Evolutionary conservation across 2,888 invertebrate species (phyloP).

Genomic region (Andricus quercusramuli): DNA sequence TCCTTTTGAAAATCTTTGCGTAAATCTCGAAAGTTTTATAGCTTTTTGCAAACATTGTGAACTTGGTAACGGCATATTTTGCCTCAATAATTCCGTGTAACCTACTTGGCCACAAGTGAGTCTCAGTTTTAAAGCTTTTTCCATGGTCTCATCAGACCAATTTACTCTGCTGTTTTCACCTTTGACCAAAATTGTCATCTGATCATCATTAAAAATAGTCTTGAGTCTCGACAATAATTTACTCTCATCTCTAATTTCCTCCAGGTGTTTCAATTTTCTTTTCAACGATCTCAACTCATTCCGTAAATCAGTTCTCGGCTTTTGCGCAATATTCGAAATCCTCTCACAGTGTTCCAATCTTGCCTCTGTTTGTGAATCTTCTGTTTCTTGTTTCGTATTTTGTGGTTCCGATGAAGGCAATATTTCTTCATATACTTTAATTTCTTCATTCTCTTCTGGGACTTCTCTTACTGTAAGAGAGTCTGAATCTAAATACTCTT

Average conservation of each 20-base stretch:
- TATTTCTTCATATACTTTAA: background rate
- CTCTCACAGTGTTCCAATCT: background rate
- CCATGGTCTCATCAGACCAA: slow-evolving; percentile 25
- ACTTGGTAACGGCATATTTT: slow-evolving; percentile 27
- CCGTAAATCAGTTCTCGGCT: background rate
- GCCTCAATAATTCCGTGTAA: slow-evolving; percentile 34
- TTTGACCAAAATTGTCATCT: background rate
- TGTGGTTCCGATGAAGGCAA: background rate
- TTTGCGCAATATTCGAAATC: background rate
- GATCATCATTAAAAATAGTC: background rate
- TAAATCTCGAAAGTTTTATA: background rate
- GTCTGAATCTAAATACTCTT: background rate
- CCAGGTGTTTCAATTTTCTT: background rate
- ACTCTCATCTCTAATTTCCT: background rate
- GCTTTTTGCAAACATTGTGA: background rate
- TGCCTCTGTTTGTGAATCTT: background rate
- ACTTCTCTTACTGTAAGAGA: background rate
- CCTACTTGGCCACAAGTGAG: slow-evolving; percentile 22
- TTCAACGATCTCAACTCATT: background rate
- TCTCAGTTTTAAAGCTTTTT: slow-evolving; percentile 28
- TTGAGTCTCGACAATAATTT: background rate
- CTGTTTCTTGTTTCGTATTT: background rate
- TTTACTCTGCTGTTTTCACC: background rate
- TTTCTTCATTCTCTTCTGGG: background rate
- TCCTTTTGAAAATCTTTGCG: background rate